These are phyloP conservation scores for Pelobates fuscus DNA, from an alignment of 2,113 vertebrate species.

Conservation along the genomic window DNA sequence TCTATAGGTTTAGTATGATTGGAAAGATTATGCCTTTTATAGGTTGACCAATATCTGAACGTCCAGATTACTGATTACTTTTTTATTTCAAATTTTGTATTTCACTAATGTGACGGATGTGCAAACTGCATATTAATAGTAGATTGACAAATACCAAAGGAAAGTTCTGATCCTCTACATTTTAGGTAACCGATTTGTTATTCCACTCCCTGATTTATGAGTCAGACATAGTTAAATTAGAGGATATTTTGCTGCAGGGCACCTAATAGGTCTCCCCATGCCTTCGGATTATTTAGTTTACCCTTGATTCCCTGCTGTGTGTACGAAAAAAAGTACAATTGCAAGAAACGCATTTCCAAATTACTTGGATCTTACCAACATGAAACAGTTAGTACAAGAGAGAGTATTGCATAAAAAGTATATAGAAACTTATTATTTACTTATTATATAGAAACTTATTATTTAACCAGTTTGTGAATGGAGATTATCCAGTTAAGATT, in stretches of 20 bases:
- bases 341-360: neutral
- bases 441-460: too few species aligned
- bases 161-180: neutral
- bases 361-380: neutral
- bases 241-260: slow-evolving; percentile 13
- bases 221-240: slow-evolving; percentile 9
- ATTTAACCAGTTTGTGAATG: too few species aligned
- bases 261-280: neutral
- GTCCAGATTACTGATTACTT: too few species aligned
- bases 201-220: slow-evolving; percentile 12
- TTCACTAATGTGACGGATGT: neutral
- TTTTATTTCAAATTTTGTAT: too few species aligned
- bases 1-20: too few species aligned
- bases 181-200: neutral
- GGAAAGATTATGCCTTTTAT: too few species aligned
- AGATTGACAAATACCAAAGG: neutral
- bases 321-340: slow-evolving; percentile 17
- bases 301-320: slow-evolving; percentile 25
- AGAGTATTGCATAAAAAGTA: neutral
- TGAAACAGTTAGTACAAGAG: neutral
- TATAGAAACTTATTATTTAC: neutral
- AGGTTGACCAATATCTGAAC: too few species aligned
- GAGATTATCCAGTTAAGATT: too few species aligned
- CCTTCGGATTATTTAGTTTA: slow-evolving; percentile 7
- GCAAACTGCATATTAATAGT: neutral